phyloP scores from a whole-genome alignment of 2,797 vertebrate species.

The Sebastes elongatus region DNA sequence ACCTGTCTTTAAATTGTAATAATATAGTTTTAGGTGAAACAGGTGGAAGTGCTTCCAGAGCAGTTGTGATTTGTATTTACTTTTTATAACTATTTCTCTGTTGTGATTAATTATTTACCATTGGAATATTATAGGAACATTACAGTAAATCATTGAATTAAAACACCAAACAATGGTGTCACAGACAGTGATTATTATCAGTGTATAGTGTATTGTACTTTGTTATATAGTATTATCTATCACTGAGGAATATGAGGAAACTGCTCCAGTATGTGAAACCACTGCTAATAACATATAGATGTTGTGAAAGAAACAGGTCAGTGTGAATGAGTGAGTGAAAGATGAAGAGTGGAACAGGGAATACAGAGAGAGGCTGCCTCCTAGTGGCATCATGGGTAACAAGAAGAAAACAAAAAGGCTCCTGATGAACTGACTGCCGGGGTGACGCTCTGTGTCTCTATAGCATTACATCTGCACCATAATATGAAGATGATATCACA shows the following conservation, averaged over 20 bases:
- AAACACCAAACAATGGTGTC: not conserved
- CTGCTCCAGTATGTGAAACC: not conserved
- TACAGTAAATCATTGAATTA: not conserved
- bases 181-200: not conserved
- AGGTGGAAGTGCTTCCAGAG: not conserved
- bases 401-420: not conserved
- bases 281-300: not conserved
- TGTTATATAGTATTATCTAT: not conserved
- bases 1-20: no score
- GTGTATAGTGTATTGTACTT: not conserved
- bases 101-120: not conserved
- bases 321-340: not conserved
- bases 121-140: not conserved
- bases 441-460: not conserved
- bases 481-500: not conserved
- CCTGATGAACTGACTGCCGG: not conserved
- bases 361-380: constrained; percentile 60
- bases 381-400: constrained; percentile 67
- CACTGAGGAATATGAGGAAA: not conserved
- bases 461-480: not conserved
- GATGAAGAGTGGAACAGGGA: not conserved
- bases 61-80: not conserved
- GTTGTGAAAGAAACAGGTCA: no score
- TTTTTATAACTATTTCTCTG: not conserved
- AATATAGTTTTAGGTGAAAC: not conserved